Evolutionary conservation across 2,888 invertebrate species (phyloP).

Genomic region (Lepetodrilus schrolli): DNA sequence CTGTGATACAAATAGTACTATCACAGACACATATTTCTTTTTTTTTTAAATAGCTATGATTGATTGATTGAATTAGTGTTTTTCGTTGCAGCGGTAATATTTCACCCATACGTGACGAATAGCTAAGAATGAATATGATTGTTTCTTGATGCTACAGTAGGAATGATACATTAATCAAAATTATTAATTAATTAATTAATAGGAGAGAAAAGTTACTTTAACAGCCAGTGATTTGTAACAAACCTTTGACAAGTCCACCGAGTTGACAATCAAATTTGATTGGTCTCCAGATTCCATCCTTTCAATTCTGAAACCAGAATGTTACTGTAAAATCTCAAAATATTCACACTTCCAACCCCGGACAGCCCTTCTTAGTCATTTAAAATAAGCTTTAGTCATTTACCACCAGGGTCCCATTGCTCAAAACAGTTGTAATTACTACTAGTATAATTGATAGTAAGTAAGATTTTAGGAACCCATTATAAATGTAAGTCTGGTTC

Average conservation of each 20-base stretch:
- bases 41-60: no score
- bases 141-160: neutral
- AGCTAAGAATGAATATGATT: no score
- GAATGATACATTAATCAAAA: neutral
- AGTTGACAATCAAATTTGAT: constrained; percentile 48
- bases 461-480: no score
- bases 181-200: neutral
- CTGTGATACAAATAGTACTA: neutral
- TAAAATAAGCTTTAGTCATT: no score
- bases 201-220: no score
- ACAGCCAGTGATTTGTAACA: neutral
- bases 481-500: no score
- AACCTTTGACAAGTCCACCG: constrained; percentile 57
- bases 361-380: no score
- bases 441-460: no score
- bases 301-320: constrained; percentile 45
- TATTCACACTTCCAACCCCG: neutral
- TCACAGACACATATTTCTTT: no score
- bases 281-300: constrained; percentile 43
- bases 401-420: no score
- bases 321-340: neutral
- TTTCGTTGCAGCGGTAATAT: neutral
- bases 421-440: no score
- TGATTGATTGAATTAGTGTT: neutral
- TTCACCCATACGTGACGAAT: no score